A percentile compares a stretch with the other conserved stretches of the same genome.
Evolutionary conservation across 1,140 invertebrate species (phyloP).

Genomic region (Aphelinus atriplicis): DNA sequence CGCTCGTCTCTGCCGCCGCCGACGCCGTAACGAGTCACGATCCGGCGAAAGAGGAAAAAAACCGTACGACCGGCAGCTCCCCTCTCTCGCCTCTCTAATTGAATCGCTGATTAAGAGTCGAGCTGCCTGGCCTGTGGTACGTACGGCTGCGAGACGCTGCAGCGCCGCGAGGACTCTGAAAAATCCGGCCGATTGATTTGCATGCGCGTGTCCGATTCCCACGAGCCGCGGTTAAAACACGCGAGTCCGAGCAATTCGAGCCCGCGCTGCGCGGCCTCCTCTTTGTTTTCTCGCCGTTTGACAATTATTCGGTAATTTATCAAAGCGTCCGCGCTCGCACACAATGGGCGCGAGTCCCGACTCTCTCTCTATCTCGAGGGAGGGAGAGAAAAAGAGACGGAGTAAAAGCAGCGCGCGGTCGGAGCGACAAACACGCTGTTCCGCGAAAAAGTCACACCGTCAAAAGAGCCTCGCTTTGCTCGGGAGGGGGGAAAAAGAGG

Average conservation of each 20-base stretch:
- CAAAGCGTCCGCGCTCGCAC: slow-evolving; percentile 55
- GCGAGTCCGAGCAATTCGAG: slow-evolving; percentile 33
- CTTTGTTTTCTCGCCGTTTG: slow-evolving; percentile 58
- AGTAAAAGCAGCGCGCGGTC: background rate
- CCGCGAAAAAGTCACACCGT: slow-evolving; percentile 12
- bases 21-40: slow-evolving; percentile 53
- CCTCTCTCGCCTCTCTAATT: slow-evolving; percentile 49
- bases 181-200: no score
- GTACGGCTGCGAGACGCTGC: slow-evolving; percentile 8
- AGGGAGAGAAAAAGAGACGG: background rate
- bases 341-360: slow-evolving; percentile 55
- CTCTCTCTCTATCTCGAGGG: background rate
- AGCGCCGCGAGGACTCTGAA: background rate
- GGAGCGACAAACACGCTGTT: slow-evolving; percentile 24
- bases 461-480: background rate
- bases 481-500: background rate
- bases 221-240: background rate
- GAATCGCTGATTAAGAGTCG: slow-evolving; percentile 63
- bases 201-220: no score
- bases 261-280: slow-evolving; percentile 24
- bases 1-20: slow-evolving; percentile 28
- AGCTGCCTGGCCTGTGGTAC: slow-evolving; percentile 14
- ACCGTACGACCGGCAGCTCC: slow-evolving; percentile 46
- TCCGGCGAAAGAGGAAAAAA: slow-evolving; percentile 61
- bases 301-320: slow-evolving; percentile 69